Percentiles rank a stretch among this genome's conserved stretches.
phyloP scores from a whole-genome alignment of 2,113 vertebrate genomes.

The Sinocyclocheilus anshuiensis region DNA sequence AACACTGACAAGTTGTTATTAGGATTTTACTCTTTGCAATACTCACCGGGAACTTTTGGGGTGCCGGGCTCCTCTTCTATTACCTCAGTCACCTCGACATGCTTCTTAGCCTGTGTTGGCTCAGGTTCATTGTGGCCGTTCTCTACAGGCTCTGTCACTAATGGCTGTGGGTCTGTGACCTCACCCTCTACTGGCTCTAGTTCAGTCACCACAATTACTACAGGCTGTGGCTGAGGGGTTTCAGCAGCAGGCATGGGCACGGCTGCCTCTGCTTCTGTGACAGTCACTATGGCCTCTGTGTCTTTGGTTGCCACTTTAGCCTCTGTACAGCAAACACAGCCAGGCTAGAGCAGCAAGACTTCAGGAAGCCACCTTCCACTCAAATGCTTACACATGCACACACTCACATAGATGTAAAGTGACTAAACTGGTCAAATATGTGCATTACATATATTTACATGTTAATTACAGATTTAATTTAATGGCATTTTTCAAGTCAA shows the following conservation, averaged over 20 bases:
- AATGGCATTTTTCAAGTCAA: background rate
- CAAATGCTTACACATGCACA: conserved; percentile 20
- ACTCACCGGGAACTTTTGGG: conserved; percentile 71
- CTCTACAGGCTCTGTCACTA: conserved; percentile 51
- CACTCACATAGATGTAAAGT: conserved; percentile 59
- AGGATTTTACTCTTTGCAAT: conserved; percentile 56
- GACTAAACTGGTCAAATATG: conserved; percentile 52
- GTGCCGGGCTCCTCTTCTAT: conserved; percentile 61
- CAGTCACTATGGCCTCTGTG: conserved; percentile 42
- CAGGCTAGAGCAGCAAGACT: conserved; percentile 73
- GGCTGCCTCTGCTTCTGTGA: conserved; percentile 39
- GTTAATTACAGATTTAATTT: background rate
- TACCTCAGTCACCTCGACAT: conserved; percentile 66
- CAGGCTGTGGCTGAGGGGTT: conserved; percentile 27
- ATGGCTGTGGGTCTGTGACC: conserved; percentile 42
- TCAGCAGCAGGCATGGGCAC: conserved; percentile 32
- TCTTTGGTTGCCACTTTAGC: conserved; percentile 66
- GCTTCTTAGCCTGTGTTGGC: conserved; percentile 28
- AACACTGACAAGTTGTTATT: conserved; percentile 51
- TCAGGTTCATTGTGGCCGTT: conserved; percentile 46
- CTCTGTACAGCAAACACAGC: conserved; percentile 78
- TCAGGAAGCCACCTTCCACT: conserved; percentile 53
- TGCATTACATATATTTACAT: background rate
- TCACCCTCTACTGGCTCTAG: conserved; percentile 39
- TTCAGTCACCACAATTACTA: conserved; percentile 47